phyloP scores from a whole-genome alignment of 1,140 invertebrate species.

The Scylla paramamosain region DNA sequence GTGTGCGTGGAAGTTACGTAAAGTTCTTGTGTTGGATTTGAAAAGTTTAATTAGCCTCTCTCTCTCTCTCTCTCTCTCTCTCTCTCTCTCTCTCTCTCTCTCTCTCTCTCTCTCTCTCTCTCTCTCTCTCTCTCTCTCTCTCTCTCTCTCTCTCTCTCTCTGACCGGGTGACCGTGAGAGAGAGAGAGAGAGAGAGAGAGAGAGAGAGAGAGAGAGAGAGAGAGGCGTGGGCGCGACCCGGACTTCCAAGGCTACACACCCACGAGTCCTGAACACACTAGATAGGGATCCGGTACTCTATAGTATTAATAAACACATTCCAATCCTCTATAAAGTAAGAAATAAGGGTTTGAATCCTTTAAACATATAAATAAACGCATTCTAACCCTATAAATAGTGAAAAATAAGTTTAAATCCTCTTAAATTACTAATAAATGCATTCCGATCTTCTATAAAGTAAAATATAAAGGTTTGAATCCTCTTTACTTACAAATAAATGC shows the following conservation, averaged over 20 bases:
- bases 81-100: background rate
- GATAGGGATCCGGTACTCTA: too few relatives aligned
- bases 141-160: background rate
- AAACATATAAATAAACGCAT: too few relatives aligned
- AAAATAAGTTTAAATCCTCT: background rate
- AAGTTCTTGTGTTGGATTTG: background rate
- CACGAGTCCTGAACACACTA: background rate
- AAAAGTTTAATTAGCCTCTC: background rate
- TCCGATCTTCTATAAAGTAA: background rate
- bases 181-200: background rate
- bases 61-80: too few relatives aligned
- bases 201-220: conserved; percentile 38
- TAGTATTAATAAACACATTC: too few relatives aligned
- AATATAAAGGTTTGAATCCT: background rate
- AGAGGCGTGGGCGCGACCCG: background rate
- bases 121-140: conserved; percentile 3
- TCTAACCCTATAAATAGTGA: too few relatives aligned
- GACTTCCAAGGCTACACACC: background rate
- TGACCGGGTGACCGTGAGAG: background rate
- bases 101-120: background rate
- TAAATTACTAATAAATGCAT: background rate
- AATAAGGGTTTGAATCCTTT: too few relatives aligned
- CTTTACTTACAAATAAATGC: background rate
- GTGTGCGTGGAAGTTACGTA: background rate
- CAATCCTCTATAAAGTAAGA: too few relatives aligned